Evolutionary conservation across 2,888 invertebrate genomes (phyloP), one percentile per base, ranked within the genome.

Genomic region (Hypolimnas misippus): DNA sequence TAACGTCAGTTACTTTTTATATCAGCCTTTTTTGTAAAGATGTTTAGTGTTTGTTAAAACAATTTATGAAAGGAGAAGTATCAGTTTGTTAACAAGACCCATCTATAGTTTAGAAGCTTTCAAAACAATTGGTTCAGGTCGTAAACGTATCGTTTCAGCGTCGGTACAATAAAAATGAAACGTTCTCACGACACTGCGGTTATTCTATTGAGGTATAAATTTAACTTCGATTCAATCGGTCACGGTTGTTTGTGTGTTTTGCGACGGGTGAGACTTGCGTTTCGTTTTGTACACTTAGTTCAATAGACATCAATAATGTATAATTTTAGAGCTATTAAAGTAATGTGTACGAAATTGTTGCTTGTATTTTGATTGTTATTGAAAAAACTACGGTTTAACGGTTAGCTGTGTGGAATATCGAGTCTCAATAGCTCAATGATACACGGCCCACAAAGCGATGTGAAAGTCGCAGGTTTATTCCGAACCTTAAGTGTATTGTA

Each of bases 111-210:
- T 29, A 7, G n/a, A 49, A 14, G 14, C 49, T 49, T 49, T 49
- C 25, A 14, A 49, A 29, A 29, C 44, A 46, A 21, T 46, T 46
- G 19, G 44, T n/a, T 46, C 44, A 6, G 44, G 21, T 46, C 16
- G 19, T 46, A 46, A 42, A 12, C 16, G 16, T 49, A 49, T 42
- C 25, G 49, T 49, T 49, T 49, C 7, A 49, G 3, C 14, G 14
- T 49, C 5, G 46, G 53, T 55, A 50, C 50, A 55, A 61, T 61
- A 55, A 51, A 61, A 61, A 55, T 56, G 38, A 38, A 55, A 40
- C 19, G 75, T 82, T 85, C 86, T 85, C 85, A 85, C 86, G 85
- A 73, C 72, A 73, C 67, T 73, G 73, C 76, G 68, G 73, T 78
- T 77, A 74, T 78, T 73, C 70, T 68, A 72, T 73, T 79, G 72